phyloP scores from a whole-genome alignment of 2,113 vertebrate genomes.

The Notarius quadriscutis region DNA sequence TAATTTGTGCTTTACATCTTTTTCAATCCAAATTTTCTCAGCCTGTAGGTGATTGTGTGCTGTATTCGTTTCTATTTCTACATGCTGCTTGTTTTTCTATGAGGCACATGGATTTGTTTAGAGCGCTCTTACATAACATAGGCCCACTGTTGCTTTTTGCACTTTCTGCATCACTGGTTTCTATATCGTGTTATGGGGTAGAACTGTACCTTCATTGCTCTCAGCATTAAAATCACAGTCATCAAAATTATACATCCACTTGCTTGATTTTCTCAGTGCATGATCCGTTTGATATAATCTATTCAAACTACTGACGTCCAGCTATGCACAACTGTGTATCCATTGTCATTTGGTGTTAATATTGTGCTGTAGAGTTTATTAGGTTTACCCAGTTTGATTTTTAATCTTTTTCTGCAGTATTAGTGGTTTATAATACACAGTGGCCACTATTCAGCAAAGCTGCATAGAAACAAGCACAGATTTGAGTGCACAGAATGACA shows the following conservation, averaged over 20 bases:
- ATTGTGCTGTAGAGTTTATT: background rate
- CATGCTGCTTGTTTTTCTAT: background rate
- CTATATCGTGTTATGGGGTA: background rate
- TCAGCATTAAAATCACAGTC: background rate
- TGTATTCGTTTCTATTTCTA: background rate
- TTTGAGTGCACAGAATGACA: background rate
- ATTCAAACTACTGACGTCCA: background rate
- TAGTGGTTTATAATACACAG: background rate
- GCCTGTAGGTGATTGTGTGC: background rate
- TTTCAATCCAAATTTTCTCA: background rate
- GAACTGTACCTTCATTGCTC: background rate
- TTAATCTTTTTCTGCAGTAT: background rate
- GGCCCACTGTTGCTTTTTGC: background rate
- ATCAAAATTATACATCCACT: background rate
- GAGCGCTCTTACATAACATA: background rate
- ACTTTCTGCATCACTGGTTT: conserved; percentile 10
- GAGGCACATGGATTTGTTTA: background rate
- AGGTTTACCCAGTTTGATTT: background rate
- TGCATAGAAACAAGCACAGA: background rate
- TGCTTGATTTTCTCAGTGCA: background rate
- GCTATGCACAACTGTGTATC: background rate
- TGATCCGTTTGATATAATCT: background rate
- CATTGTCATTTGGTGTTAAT: background rate
- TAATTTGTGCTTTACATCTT: background rate
- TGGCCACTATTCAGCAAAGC: background rate